phyloP scores from a whole-genome alignment of 2,888 invertebrate species.

The Acanthoscelides obtectus region DNA sequence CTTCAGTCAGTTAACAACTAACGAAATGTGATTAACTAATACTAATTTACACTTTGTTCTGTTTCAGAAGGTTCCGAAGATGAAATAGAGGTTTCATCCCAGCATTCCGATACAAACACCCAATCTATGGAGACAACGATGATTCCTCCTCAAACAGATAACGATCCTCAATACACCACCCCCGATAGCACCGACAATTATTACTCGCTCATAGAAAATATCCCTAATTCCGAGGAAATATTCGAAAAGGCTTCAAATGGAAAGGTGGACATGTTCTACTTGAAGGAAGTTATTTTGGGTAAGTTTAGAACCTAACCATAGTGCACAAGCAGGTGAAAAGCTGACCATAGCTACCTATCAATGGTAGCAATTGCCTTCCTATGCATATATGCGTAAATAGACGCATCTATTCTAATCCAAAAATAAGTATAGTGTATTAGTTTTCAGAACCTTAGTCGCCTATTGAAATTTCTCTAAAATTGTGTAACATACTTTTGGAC shows the following conservation, averaged over 20 bases:
- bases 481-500: no score
- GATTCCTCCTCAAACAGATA: conserved; percentile 31
- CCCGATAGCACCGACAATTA: conserved; percentile 18
- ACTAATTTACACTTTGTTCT: conserved; percentile 11
- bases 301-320: no score
- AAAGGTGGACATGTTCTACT: conserved; percentile 26
- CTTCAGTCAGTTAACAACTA: no score
- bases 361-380: no score
- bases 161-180: conserved; percentile 13
- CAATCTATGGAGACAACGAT: conserved; percentile 37
- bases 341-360: no score
- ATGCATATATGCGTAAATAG: no score
- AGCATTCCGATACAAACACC: conserved; percentile 27
- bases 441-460: no score
- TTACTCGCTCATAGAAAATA: conserved; percentile 7
- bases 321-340: no score
- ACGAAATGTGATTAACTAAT: not conserved
- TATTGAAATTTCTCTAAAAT: no score
- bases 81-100: conserved; percentile 49
- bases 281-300: conserved; percentile 17
- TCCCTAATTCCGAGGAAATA: not conserved
- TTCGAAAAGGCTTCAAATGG: conserved; percentile 10
- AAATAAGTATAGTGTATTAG: no score
- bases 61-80: conserved; percentile 59
- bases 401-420: no score